A percentile compares a stretch with the other conserved stretches of the same genome.
Conservation (phyloP, 35 echinoderm and acorn worm species). For the Lytechinus variegatus region DNA sequence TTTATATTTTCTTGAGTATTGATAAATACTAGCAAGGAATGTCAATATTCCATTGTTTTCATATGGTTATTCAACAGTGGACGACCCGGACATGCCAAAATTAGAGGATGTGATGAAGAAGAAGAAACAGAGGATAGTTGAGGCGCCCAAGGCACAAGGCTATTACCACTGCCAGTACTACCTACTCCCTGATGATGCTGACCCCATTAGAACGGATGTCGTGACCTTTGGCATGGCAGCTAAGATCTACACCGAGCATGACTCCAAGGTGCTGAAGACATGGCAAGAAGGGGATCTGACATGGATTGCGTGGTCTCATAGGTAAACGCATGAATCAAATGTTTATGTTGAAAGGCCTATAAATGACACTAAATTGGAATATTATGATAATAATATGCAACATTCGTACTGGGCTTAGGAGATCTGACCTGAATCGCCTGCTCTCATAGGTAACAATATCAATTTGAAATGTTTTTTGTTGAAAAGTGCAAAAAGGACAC, state of each 20-base stretch:
- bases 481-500: too few species aligned
- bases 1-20: too few species aligned
- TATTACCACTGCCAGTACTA: conserved; percentile 91
- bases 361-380: too few species aligned
- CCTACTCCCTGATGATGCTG: conserved; percentile 90
- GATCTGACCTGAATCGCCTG: too few species aligned
- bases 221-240: conserved; percentile 99
- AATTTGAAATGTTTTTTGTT: too few species aligned
- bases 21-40: not conserved
- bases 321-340: conserved; percentile 50
- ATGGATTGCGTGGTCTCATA: conserved; percentile 98
- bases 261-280: conserved; percentile 98
- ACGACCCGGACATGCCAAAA: conserved; percentile 77
- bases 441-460: too few species aligned
- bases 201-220: conserved; percentile 89
- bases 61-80: conserved; percentile 56
- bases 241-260: conserved; percentile 98
- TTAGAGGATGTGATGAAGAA: conserved; percentile 90
- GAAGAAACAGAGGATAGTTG: conserved; percentile 89
- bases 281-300: conserved; percentile 99
- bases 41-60: not conserved
- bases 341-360: too few species aligned
- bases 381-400: too few species aligned
- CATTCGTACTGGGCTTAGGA: too few species aligned
- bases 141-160: conserved; percentile 90